Conservation (phyloP, 2,797 vertebrate species). For the Gymnoscopelus braueri region DNA sequence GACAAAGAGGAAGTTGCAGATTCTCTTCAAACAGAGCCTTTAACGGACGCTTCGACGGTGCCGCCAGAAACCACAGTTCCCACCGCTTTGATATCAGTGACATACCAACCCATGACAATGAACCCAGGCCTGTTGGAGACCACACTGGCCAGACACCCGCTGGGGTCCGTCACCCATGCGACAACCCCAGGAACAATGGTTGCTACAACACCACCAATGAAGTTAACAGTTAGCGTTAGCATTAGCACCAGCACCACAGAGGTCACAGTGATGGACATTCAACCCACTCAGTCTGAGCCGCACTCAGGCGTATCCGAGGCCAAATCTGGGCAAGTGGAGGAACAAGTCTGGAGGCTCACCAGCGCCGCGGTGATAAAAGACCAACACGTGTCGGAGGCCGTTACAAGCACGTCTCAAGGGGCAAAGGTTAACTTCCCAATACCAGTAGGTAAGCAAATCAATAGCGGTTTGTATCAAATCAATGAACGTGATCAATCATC, state of each 20-base stretch:
- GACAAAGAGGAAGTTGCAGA: slow-evolving; percentile 18
- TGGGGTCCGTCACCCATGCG: slow-evolving; percentile 4
- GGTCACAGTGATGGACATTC: slow-evolving; percentile 14
- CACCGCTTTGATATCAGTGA: slow-evolving; percentile 47
- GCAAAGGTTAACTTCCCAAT: slow-evolving; percentile 54
- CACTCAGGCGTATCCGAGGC: slow-evolving; percentile 24
- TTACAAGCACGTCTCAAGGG: slow-evolving; percentile 53
- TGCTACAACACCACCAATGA: slow-evolving; percentile 24
- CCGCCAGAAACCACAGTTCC: slow-evolving; percentile 59
- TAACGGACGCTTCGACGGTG: slow-evolving; percentile 26
- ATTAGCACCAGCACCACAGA: slow-evolving; percentile 14
- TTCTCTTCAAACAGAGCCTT: slow-evolving; percentile 25
- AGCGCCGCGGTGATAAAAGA: slow-evolving; percentile 38
- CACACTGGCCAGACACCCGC: slow-evolving; percentile 29
- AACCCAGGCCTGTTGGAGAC: slow-evolving; percentile 39
- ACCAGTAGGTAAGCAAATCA: slow-evolving; percentile 76
- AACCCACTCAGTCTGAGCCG: slow-evolving; percentile 17
- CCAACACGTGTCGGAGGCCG: slow-evolving; percentile 40
- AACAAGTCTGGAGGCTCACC: slow-evolving; percentile 16
- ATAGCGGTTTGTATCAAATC: slow-evolving; percentile 48
- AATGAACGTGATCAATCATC: slow-evolving; percentile 66
- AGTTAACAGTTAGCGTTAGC: slow-evolving; percentile 14
- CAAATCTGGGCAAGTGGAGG: slow-evolving; percentile 14
- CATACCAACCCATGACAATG: slow-evolving; percentile 45
- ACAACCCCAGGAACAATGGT: slow-evolving; percentile 31